Evolutionary conservation across 2,113 vertebrate genomes (phyloP).

Genomic region (Pelmatolapia mariae): DNA sequence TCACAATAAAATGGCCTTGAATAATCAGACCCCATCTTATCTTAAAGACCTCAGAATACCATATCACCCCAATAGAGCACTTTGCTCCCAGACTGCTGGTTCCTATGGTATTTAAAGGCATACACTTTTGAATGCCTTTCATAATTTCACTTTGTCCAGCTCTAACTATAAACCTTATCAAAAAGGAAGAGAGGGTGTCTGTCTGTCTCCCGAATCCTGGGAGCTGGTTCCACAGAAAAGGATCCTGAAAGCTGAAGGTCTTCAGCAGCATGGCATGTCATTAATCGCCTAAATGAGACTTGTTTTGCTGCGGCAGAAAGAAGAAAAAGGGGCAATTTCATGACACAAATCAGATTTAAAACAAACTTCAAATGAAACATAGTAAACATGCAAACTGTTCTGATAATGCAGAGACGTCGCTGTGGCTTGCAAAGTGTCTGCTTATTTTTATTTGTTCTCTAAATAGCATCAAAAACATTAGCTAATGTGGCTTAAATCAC

Average conservation of each 20-base stretch:
- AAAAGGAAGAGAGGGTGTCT: too few species aligned
- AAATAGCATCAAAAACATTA: background rate
- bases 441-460: background rate
- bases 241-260: background rate
- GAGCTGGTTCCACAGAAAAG: too few species aligned
- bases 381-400: background rate
- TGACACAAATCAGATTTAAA: background rate
- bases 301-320: background rate
- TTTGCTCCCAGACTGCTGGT: background rate
- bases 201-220: too few species aligned
- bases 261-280: background rate
- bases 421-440: background rate
- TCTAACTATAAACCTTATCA: too few species aligned
- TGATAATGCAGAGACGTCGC: background rate
- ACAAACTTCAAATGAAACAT: background rate
- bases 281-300: background rate
- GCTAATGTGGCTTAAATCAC: background rate
- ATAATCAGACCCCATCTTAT: background rate
- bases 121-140: too few species aligned
- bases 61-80: background rate
- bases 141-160: too few species aligned
- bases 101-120: background rate
- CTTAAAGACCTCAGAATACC: background rate
- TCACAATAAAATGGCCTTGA: background rate
- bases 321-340: background rate